phyloP scores from a whole-genome alignment of 2,113 vertebrate genomes.

The Plotosus lineatus region DNA sequence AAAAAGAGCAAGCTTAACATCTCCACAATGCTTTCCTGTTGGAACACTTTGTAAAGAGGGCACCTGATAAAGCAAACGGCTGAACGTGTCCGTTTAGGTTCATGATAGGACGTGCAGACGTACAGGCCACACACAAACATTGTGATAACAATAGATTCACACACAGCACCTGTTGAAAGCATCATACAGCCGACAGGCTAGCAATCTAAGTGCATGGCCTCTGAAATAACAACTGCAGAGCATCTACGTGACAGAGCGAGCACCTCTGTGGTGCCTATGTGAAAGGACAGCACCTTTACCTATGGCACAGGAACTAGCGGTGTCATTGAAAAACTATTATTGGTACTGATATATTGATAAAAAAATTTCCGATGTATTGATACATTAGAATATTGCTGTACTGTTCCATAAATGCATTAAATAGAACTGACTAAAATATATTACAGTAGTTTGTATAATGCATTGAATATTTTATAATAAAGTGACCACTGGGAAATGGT shows the following conservation, averaged over 20 bases:
- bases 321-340: no score
- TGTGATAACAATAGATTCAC: constrained; percentile 23
- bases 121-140: neutral
- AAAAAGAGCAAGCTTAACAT: neutral
- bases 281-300: neutral
- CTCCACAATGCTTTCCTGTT: neutral
- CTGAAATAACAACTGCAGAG: neutral
- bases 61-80: neutral
- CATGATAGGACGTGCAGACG: constrained; percentile 21
- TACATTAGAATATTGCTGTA: no score
- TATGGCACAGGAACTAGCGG: neutral
- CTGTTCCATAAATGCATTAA: no score
- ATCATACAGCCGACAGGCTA: neutral
- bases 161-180: constrained; percentile 12
- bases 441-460: no score
- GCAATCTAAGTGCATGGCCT: neutral
- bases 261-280: neutral
- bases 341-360: no score
- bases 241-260: constrained; percentile 11
- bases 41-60: neutral
- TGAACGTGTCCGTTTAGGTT: constrained; percentile 11
- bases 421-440: no score
- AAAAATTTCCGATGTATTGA: no score
- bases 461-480: no score
- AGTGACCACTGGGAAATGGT: no score